These are phyloP conservation scores for Lepas anatifera DNA, from an alignment of 2,888 invertebrate species.

Conservation along the genomic window DNA sequence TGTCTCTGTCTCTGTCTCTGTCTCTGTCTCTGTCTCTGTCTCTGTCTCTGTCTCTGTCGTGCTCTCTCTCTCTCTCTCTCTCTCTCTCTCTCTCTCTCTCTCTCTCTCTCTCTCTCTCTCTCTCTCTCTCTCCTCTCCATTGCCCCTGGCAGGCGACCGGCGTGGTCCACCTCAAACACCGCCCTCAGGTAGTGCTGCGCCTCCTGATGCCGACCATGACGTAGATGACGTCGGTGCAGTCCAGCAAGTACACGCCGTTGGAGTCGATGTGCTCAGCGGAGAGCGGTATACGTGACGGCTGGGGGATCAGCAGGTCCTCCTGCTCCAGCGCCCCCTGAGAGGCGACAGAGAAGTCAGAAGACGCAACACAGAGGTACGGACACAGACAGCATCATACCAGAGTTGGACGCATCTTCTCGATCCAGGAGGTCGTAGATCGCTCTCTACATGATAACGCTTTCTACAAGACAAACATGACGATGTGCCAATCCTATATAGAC, in stretches of 20 bases:
- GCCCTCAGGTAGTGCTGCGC: background rate
- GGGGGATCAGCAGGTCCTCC: conserved; percentile 32
- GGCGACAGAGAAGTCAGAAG: background rate
- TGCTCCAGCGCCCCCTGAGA: conserved; percentile 31
- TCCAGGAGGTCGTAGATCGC: no score
- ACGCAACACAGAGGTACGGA: background rate
- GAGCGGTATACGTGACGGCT: conserved; percentile 68
- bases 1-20: no score
- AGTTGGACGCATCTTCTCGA: no score
- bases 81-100: no score
- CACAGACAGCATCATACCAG: no score
- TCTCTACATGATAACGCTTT: no score
- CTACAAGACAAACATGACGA: no score
- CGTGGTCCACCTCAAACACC: background rate
- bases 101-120: no score
- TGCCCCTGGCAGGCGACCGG: background rate
- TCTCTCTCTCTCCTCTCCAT: conserved; percentile 3
- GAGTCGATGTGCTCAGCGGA: conserved; percentile 59
- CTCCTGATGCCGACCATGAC: conserved; percentile 48
- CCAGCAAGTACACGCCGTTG: conserved; percentile 79
- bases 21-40: no score
- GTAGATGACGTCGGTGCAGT: conserved; percentile 67
- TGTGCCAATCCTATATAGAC: no score
- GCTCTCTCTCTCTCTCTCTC: no score
- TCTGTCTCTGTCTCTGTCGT: no score